A percentile compares a stretch with the other conserved stretches of the same genome.
phyloP scores from a whole-genome alignment of 2,797 vertebrate genomes.

The Danio albolineatus region DNA sequence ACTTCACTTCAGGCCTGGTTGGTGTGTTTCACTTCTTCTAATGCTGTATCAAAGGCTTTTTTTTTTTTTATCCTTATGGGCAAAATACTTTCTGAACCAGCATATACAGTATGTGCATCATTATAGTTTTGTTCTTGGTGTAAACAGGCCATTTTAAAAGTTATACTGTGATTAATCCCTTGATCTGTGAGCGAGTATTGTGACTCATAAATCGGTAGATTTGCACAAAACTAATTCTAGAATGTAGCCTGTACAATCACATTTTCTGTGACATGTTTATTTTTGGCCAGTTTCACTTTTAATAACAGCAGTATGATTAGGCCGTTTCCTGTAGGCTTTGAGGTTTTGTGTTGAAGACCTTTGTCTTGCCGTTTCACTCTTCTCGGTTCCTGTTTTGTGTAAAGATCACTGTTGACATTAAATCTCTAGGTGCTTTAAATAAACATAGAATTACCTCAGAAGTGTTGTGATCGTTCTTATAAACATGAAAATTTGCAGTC shows the following conservation, averaged over 20 bases:
- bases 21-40: neutral
- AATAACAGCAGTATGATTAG: constrained; percentile 2
- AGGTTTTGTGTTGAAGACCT: neutral
- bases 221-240: constrained; percentile 47
- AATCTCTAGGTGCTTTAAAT: constrained; percentile 48
- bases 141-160: neutral
- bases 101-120: neutral
- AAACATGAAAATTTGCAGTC: neutral
- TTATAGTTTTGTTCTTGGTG: neutral
- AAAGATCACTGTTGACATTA: constrained; percentile 37
- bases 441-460: constrained; percentile 55
- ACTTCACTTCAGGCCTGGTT: too few species aligned
- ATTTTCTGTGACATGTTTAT: neutral
- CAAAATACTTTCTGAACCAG: too few species aligned
- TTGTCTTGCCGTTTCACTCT: constrained; percentile 28
- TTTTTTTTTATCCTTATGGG: too few species aligned
- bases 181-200: constrained; percentile 38
- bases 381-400: constrained; percentile 38
- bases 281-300: constrained; percentile 15
- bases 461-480: constrained; percentile 16
- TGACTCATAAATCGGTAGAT: constrained; percentile 44
- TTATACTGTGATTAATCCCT: constrained; percentile 58
- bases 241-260: constrained; percentile 46
- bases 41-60: too few species aligned
- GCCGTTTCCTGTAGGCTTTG: neutral